Evolutionary conservation across 1,140 invertebrate genomes (phyloP).

Genomic region (Arion vulgaris): DNA sequence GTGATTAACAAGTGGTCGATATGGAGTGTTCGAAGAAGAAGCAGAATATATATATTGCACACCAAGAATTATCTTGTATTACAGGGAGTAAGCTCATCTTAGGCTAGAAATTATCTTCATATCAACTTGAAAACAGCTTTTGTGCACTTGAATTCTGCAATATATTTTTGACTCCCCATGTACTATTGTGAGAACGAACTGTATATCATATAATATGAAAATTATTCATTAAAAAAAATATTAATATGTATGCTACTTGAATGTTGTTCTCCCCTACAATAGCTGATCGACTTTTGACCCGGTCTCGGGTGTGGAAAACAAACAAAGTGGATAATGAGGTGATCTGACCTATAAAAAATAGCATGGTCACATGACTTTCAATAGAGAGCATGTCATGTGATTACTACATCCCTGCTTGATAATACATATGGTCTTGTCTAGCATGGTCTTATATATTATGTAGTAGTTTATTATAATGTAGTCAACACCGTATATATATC

Average conservation of each 20-base stretch:
- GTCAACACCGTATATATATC: background rate
- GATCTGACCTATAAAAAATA: conserved; percentile 31
- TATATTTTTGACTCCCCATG: too few species aligned
- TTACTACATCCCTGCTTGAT: background rate
- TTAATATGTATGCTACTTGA: background rate
- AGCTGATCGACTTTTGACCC: conserved; percentile 57
- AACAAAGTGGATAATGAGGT: conserved; percentile 44
- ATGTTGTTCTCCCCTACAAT: conserved; percentile 18
- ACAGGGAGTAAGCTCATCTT: too few species aligned
- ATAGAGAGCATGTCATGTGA: conserved; percentile 27
- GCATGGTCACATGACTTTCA: conserved; percentile 33
- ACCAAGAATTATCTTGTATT: too few species aligned
- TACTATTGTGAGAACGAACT: too few species aligned
- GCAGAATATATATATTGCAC: too few species aligned
- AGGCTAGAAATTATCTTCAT: too few species aligned
- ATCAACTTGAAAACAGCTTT: too few species aligned
- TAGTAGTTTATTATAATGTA: conserved; percentile 11
- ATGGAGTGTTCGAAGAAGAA: too few species aligned
- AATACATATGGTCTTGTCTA: background rate
- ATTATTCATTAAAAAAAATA: too few species aligned
- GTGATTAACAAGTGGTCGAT: too few species aligned
- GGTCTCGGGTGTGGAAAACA: conserved; percentile 59
- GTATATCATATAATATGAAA: too few species aligned
- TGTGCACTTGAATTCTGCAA: too few species aligned
- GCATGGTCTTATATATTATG: background rate